A percentile compares a stretch with the other conserved stretches of the same genome.
Evolutionary conservation across 2,797 vertebrate species (phyloP).

Genomic region (Catostomus latipinnis): DNA sequence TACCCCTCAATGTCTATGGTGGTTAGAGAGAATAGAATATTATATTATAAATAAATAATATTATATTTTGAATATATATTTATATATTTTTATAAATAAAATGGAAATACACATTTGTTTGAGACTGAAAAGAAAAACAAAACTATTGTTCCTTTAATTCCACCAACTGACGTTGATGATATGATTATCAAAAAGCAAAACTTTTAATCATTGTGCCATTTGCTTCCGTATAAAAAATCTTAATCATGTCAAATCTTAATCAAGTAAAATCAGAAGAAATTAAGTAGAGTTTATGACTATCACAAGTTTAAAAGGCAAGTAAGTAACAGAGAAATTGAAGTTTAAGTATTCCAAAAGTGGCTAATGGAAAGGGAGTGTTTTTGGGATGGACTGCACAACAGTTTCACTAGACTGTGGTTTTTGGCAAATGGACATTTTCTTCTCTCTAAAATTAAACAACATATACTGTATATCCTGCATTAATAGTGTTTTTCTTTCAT

Average conservation of each 20-base stretch:
- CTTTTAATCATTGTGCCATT: too few species aligned
- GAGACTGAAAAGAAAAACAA: too few species aligned
- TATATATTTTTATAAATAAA: too few species aligned
- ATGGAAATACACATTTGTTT: too few species aligned
- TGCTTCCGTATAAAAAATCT: not conserved
- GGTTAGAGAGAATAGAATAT: not conserved
- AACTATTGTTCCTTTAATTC: too few species aligned
- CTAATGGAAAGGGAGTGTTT: slow-evolving; percentile 55
- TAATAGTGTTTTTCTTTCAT: slow-evolving; percentile 65
- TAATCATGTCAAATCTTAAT: not conserved
- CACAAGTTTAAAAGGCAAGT: not conserved
- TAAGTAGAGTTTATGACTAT: not conserved
- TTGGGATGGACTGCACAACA: slow-evolving; percentile 65
- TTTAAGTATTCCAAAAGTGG: slow-evolving; percentile 7
- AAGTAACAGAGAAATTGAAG: slow-evolving; percentile 48
- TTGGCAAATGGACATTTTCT: slow-evolving; percentile 62
- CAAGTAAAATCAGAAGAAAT: not conserved
- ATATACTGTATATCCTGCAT: slow-evolving; percentile 58
- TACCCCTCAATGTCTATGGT: not conserved
- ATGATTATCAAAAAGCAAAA: slow-evolving; percentile 54
- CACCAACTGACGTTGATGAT: too few species aligned
- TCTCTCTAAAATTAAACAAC: slow-evolving; percentile 65
- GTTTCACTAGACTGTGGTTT: slow-evolving; percentile 68
- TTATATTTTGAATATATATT: too few species aligned
- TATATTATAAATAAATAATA: not conserved